Conservation (phyloP, 2,797 vertebrate species). For the Margarornis squamiger region DNA sequence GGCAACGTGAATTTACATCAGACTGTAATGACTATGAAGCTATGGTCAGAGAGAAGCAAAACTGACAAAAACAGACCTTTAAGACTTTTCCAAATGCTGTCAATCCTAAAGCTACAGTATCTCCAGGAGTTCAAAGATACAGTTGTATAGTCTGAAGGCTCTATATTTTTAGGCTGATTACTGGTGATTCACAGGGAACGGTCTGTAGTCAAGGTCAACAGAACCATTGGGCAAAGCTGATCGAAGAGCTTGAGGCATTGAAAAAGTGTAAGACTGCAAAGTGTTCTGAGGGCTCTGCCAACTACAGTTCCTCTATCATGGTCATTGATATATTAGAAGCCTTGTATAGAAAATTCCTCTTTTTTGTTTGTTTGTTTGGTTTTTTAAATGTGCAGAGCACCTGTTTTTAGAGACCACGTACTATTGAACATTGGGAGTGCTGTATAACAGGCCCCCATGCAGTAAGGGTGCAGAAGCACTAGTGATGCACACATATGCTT, state of each 20-base stretch:
- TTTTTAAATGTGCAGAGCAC: background rate
- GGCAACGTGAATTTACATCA: background rate
- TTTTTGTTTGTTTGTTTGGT: background rate
- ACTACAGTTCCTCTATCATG: background rate
- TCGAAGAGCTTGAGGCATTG: background rate
- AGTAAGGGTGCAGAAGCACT: background rate
- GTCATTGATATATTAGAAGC: background rate
- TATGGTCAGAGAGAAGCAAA: background rate
- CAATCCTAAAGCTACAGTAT: background rate
- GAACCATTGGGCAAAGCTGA: background rate
- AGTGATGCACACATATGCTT: background rate
- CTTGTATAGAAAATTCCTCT: background rate
- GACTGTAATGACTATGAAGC: background rate
- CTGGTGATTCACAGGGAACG: background rate
- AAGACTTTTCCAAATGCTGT: background rate
- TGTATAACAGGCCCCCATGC: background rate
- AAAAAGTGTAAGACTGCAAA: background rate
- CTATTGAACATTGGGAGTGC: accelerated
- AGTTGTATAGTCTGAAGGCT: background rate
- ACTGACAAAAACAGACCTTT: background rate
- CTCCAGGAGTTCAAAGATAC: background rate
- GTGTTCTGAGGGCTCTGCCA: background rate
- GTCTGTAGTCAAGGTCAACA: background rate
- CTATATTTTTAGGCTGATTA: background rate
- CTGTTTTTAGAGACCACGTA: background rate